Base-by-base conservation (phyloP, 1,140 invertebrate genomes). In the Drosophila orena region DNA sequence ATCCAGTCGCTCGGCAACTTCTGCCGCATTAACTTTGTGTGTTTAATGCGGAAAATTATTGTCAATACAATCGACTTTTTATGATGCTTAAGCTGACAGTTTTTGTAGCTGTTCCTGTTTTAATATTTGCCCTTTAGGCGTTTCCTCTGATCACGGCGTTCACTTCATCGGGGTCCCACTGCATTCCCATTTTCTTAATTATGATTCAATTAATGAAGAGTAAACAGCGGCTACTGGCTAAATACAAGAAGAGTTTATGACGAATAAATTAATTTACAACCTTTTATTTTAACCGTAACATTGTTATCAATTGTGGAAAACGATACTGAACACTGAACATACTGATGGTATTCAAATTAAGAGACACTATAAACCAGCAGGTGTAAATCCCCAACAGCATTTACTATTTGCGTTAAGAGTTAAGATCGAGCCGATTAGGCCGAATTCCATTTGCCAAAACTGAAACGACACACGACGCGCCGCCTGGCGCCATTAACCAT, bases 1-100 rank as follows among this genome's bases (percentile, higher is more conserved):
- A 38, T 52, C 14, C n/a, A 27, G 60, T 42, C 22, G 54, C 61
- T 50, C 57, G 54, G 50, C 53, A 72, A 71, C 79, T 72, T 73
- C 64, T 60, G 59, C 52, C 34, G 65, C 71, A 89, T 79, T 89
- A 89, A 88, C 76, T 79, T 88, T 88, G 76, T 88, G 79, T 83
- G 49, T 76, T 89, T 81, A 86, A 89, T 80, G 83, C 70, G 53
- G 30, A 62, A 62, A 73, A 70, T 89, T 79, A 89, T 84, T 77
- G 68, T 40, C 79, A 79, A 88, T 88, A 89, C 80, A 88, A 88
- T 89, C 68, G 84, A 74, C 68, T 61, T 88, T 88, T 88, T 88
- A 88, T 38, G 83, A 77, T 71, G 43, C 60, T 79, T 73, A 79
- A 84, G 76, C 80, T 89, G 83, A 89, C 83, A 89, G 76, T 79